Percentiles rank a stretch among this genome's conserved stretches.
Evolutionary conservation across 2,888 invertebrate genomes (phyloP).

Genomic region (Tenthredo notha): DNA sequence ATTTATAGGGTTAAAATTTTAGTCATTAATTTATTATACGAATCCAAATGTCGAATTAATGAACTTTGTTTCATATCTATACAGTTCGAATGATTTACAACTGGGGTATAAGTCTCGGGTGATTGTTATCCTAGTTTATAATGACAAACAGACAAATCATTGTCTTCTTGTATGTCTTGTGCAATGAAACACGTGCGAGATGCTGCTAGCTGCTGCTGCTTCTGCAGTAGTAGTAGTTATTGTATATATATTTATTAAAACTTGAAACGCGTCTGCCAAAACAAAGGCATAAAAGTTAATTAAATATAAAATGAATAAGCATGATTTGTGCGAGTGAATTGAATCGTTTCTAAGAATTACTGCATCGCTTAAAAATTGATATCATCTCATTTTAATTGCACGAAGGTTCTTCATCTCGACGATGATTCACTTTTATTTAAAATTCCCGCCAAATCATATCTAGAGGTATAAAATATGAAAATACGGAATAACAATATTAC

Average conservation of each 20-base stretch:
- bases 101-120: not conserved
- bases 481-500: too few species aligned
- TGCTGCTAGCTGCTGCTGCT: too few species aligned
- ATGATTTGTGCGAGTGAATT: not conserved
- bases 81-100: not conserved
- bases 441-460: not conserved
- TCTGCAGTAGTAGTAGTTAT: not conserved
- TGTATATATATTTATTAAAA: too few species aligned
- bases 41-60: not conserved
- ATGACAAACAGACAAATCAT: constrained; percentile 8
- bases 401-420: not conserved
- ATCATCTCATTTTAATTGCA: constrained; percentile 38
- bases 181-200: not conserved
- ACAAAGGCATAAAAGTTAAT: constrained; percentile 41
- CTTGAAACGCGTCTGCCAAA: constrained; percentile 2
- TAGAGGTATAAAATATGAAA: too few species aligned
- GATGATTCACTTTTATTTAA: not conserved
- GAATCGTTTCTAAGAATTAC: constrained; percentile 33
- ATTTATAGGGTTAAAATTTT: not conserved
- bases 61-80: not conserved
- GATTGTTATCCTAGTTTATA: not conserved
- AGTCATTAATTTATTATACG: not conserved
- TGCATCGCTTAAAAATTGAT: constrained; percentile 6
- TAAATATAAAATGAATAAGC: not conserved
- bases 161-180: not conserved